These are phyloP conservation scores for Eriosoma lanigerum DNA, from an alignment of 1,140 invertebrate species.

Conservation along the genomic window DNA sequence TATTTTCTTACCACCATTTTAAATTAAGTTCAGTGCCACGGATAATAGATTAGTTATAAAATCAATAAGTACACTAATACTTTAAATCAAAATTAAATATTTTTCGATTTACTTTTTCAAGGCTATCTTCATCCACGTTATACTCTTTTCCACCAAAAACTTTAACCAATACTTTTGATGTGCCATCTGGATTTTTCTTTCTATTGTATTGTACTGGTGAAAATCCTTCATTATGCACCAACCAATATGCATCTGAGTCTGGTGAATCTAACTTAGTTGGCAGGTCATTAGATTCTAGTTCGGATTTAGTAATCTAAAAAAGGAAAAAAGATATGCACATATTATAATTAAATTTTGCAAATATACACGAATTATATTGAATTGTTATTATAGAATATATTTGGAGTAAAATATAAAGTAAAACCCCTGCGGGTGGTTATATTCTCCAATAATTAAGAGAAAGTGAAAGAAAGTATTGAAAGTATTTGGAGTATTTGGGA, in stretches of 20 bases:
- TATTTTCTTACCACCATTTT: too few species aligned
- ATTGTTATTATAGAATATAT: background rate
- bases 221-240: constrained; percentile 88
- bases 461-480: constrained; percentile 51
- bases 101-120: constrained; percentile 85
- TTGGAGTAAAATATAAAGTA: constrained; percentile 8
- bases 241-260: constrained; percentile 80
- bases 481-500: constrained; percentile 28
- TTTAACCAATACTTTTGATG: constrained; percentile 72
- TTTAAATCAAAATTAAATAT: too few species aligned
- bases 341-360: background rate
- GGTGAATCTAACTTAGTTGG: constrained; percentile 79
- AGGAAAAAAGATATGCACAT: background rate
- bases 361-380: background rate
- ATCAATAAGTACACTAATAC: too few species aligned
- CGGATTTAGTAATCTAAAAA: background rate
- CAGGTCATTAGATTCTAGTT: constrained; percentile 59
- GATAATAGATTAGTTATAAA: too few species aligned
- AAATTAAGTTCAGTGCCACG: too few species aligned
- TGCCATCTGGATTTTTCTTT: constrained; percentile 54
- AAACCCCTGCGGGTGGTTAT: constrained; percentile 11
- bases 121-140: constrained; percentile 87
- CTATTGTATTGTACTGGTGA: constrained; percentile 71
- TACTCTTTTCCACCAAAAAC: constrained; percentile 77
- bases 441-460: constrained; percentile 48